These are phyloP conservation scores for Herpetotheres cachinnans DNA, from an alignment of 2,113 vertebrate genomes.

Conservation along the genomic window DNA sequence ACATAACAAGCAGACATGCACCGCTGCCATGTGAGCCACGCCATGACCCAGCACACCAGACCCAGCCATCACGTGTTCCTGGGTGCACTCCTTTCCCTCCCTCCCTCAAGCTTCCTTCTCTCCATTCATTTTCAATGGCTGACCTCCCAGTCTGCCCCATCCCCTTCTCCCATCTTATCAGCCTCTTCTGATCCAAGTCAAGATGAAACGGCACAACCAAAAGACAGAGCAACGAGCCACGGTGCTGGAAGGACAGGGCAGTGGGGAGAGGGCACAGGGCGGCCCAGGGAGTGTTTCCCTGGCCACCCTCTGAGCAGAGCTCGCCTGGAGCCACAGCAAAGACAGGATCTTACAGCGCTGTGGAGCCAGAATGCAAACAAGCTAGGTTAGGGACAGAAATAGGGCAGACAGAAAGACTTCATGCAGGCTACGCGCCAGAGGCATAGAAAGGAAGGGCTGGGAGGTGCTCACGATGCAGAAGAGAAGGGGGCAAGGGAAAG, in stretches of 20 bases:
- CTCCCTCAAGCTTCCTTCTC: not conserved
- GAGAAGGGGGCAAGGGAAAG: not conserved
- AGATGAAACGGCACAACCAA: not conserved
- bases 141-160: not conserved
- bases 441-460: not conserved
- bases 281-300: not conserved
- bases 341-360: not conserved
- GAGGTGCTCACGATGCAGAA: not conserved
- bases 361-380: constrained; percentile 43
- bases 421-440: not conserved
- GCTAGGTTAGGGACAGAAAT: constrained; percentile 40
- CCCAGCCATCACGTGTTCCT: constrained; percentile 28
- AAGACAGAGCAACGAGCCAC: not conserved
- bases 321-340: not conserved
- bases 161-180: not conserved
- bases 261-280: not conserved
- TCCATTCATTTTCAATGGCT: not conserved
- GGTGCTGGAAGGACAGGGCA: not conserved
- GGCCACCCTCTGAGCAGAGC: not conserved
- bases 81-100: not conserved
- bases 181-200: not conserved
- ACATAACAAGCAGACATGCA: constrained; percentile 58
- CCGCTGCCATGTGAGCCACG: constrained; percentile 41
- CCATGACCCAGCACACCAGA: constrained; percentile 51
- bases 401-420: constrained; percentile 34